Evolutionary conservation across 2,797 vertebrate genomes (phyloP).

Genomic region (Okamejei kenojei): DNA sequence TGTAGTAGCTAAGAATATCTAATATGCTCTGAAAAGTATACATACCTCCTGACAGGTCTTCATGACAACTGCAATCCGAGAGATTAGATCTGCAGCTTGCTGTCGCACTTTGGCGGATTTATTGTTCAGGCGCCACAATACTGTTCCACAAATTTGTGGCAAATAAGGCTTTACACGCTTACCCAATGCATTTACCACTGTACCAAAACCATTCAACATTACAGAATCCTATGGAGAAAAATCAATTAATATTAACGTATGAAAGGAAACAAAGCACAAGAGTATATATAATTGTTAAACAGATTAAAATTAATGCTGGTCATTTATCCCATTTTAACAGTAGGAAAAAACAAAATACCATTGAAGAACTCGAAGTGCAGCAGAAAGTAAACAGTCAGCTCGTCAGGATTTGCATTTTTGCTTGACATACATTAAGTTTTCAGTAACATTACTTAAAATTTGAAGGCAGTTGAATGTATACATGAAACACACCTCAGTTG

Average conservation of each 20-base stretch:
- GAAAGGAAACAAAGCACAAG: background rate
- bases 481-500: slow-evolving; percentile 74
- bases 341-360: background rate
- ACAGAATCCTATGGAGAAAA: slow-evolving; percentile 79
- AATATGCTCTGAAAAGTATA: slow-evolving; percentile 15
- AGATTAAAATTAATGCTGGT: too few species aligned
- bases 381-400: background rate
- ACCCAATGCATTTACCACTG: slow-evolving; percentile 94
- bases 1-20: background rate
- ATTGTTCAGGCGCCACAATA: slow-evolving; percentile 97
- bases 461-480: background rate
- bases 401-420: background rate
- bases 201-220: slow-evolving; percentile 97
- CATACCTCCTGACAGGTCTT: slow-evolving; percentile 97
- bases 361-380: background rate
- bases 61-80: slow-evolving; percentile 96
- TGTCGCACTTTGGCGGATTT: slow-evolving; percentile 97
- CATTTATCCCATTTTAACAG: background rate
- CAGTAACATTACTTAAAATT: background rate
- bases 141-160: slow-evolving; percentile 97
- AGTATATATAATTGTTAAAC: background rate
- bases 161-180: slow-evolving; percentile 97
- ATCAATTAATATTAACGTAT: slow-evolving; percentile 29
- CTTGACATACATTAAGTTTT: background rate
- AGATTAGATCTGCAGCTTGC: slow-evolving; percentile 95